phyloP scores from a whole-genome alignment of 1,140 invertebrate species.

The Anadara kagoshimensis region DNA sequence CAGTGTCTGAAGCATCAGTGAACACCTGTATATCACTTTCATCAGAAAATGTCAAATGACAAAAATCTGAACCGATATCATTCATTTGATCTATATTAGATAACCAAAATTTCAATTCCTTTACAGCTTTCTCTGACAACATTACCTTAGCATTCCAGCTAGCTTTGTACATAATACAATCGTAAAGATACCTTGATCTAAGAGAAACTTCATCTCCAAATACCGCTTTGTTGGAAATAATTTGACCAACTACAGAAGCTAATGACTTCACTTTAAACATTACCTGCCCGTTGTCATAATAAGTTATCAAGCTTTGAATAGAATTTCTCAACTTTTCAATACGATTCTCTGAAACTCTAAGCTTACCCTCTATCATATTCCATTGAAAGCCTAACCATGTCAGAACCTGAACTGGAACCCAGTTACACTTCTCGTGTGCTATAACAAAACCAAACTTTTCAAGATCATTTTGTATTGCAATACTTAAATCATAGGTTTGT shows the following conservation, averaged over 20 bases:
- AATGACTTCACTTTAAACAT: not conserved
- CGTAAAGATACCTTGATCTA: conserved; percentile 20
- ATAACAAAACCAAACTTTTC: conserved; percentile 24
- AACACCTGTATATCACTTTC: not conserved
- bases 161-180: conserved; percentile 14
- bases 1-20: conserved; percentile 22
- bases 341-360: conserved; percentile 12
- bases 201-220: not conserved
- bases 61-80: conserved; percentile 5
- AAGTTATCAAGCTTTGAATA: too few relatives aligned
- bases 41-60: not conserved
- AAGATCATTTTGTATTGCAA: not conserved
- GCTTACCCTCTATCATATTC: conserved; percentile 14
- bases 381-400: conserved; percentile 23
- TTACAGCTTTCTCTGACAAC: not conserved
- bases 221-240: conserved; percentile 4
- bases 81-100: conserved; percentile 21
- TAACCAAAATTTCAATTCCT: conserved; percentile 23
- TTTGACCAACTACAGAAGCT: conserved; percentile 1
- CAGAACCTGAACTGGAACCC: conserved; percentile 3
- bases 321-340: not conserved
- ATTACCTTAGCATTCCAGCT: conserved; percentile 16
- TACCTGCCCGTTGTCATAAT: too few relatives aligned
- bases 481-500: not conserved
- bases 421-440: conserved; percentile 31